Percentiles rank a stretch among this genome's conserved stretches.
phyloP scores from a whole-genome alignment of 2,888 invertebrate species.

The Anthoptus insignis region DNA sequence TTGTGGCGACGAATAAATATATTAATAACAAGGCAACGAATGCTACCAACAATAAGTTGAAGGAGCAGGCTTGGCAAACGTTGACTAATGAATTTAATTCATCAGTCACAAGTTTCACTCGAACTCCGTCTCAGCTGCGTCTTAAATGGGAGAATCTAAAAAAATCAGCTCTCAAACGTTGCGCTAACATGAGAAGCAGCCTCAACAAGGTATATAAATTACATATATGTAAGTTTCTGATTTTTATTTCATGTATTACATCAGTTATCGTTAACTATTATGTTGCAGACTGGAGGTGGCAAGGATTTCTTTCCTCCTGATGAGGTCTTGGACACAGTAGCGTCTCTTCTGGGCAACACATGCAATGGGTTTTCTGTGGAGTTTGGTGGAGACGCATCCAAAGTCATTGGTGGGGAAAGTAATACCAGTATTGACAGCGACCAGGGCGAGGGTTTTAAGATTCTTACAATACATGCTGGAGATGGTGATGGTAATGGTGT shows the following conservation, averaged over 20 bases:
- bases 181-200: neutral
- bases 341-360: conserved; percentile 41
- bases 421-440: no score
- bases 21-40: no score
- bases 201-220: neutral
- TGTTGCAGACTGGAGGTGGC: conserved; percentile 44
- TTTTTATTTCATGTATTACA: no score
- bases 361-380: conserved; percentile 38
- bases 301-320: conserved; percentile 44
- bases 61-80: conserved; percentile 4
- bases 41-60: conserved; percentile 7
- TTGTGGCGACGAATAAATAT: no score
- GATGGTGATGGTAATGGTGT: no score
- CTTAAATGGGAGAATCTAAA: conserved; percentile 2
- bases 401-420: no score
- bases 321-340: conserved; percentile 44
- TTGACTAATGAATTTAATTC: neutral
- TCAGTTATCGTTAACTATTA: no score
- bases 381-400: conserved; percentile 43
- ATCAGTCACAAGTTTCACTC: neutral
- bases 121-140: neutral
- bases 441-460: no score
- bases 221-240: neutral
- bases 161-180: neutral
- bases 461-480: no score